Evolutionary conservation across 2,888 invertebrate genomes (phyloP), one percentile per base, ranked within the genome.

Genomic region (Eilema depressum): DNA sequence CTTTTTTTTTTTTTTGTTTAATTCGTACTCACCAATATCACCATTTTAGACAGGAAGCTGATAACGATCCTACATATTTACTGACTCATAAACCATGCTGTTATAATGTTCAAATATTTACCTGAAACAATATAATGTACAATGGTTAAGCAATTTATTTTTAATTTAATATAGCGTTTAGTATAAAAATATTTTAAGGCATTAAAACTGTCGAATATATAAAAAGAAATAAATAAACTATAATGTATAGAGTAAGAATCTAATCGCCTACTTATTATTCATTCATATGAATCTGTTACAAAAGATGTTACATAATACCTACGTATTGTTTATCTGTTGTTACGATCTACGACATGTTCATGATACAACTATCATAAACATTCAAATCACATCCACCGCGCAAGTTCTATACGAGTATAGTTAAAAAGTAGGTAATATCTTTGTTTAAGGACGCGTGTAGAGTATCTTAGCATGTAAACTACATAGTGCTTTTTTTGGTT

Each of bases 161-260:
- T n/a, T n/a, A n/a, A n/a, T n/a, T n/a, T n/a, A n/a, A n/a, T n/a
- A n/a, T n/a, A n/a, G n/a, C n/a, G n/a, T n/a, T n/a, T 75, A 17
- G 69, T 71, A 83, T 0, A 41, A 62, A 85, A 82, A 37, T 12
- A 37, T 12, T 81, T 78, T 85, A 84, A 76, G 86, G 83, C 86
- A 93, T 92, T 92, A 90, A 83, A 81, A 79, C 47, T 81, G 84
- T 84, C 88, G 92, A 78, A 56, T n/a, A 56, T 23, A 23, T 20
- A 23, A 10, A 56, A n/a, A 56, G 11, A 4, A 11, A 56, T 23
- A 23, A 56, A 23, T 56, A 56, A 2, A 56, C 7, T 4, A 23
- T n/a, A 56, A 23, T 56, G n/a, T 8, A 56, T 11, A 56, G n/a
- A 57, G 3, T 12, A 10, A 23, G 17, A 59, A 25, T n/a, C 1